A percentile compares a stretch with the other conserved stretches of the same genome.
phyloP scores from a whole-genome alignment of 2,113 vertebrate species.

The Phrynocephalus versicolor region DNA sequence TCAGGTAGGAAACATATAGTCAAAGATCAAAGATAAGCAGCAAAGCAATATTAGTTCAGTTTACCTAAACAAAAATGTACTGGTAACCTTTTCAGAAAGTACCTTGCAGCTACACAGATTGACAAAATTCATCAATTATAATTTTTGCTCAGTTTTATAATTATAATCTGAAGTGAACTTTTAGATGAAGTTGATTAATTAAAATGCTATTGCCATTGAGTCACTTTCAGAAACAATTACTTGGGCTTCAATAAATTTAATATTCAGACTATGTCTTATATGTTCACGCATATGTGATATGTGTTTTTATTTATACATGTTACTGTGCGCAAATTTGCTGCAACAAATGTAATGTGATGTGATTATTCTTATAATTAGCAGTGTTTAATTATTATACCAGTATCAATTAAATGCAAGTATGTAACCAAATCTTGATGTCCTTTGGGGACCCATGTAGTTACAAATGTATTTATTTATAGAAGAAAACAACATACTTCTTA shows the following conservation, averaged over 20 bases:
- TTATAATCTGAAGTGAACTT: conserved; percentile 78
- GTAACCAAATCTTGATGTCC: not conserved
- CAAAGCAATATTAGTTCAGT: conserved; percentile 77
- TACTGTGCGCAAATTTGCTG: not conserved
- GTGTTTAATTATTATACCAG: not conserved
- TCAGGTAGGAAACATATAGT: conserved; percentile 49
- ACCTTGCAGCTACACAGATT: conserved; percentile 83
- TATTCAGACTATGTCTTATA: conserved; percentile 24
- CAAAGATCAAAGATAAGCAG: conserved; percentile 71
- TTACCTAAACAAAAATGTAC: conserved; percentile 79
- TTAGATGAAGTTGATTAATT: conserved; percentile 78
- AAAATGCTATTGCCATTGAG: conserved; percentile 75
- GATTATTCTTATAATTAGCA: not conserved
- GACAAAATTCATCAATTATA: conserved; percentile 85
- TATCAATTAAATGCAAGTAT: not conserved
- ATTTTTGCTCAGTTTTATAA: conserved; percentile 77
- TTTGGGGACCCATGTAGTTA: not conserved
- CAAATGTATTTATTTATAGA: not conserved
- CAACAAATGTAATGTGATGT: not conserved
- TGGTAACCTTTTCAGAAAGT: conserved; percentile 84
- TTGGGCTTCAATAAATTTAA: conserved; percentile 52
- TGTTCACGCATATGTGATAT: conserved; percentile 29
- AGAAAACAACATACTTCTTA: too few relatives aligned
- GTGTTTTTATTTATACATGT: conserved; percentile 20
- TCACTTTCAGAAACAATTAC: conserved; percentile 50